Base-by-base conservation (phyloP, 2,888 invertebrate species). In the Prionchulus punctatus region DNA sequence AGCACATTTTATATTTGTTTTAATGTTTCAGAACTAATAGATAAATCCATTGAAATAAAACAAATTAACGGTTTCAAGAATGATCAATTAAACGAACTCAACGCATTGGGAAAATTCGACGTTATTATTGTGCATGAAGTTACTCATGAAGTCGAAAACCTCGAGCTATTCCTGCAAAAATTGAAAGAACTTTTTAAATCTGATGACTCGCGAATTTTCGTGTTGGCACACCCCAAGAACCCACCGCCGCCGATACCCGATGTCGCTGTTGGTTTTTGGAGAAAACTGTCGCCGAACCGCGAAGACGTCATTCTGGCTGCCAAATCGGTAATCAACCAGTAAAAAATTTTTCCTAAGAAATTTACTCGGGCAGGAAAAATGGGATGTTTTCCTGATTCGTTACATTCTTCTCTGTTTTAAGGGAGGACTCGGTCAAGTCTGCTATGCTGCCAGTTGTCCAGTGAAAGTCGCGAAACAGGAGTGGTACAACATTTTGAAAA, bases 181-280 rank as follows among this genome's bases (percentile, higher is more conserved):
- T 18, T 58, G 28, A 53, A 53, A 43, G 2, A 31, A 2, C 18
- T 43, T 21, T 25, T 54, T 3, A 54, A 43, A 54, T 18, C 21
- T 25, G 53, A 43, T 18, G 52, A 57, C 25, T 30, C 51, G 18
- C 28, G 49, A 7, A 30, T 58, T 7, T 58, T 57, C 30, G n/a
- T 57, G 4, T 7, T 58, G 18, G 26, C 27, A 18, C 48, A 53
- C 18, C 58, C 58, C 23, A 58, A 58, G 26, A 58, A 58, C 31
- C 58, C 58, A 1, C 58, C 58, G 12, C 27, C 57, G 25, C 58
- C 58, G 1, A 18, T 58, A 25, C 58, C 58, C 27, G 57, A 58
- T 27, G 18, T 43, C n/a, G 58, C 58, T 30, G 50, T 58, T 43
- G 28, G 1, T 15, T 23, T 54, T 23, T 58, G 58, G 58, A 3